Percentiles rank a stretch among this genome's conserved stretches.
Evolutionary conservation across 2,888 invertebrate genomes (phyloP).

Genomic region (Andricus quercusramuli): DNA sequence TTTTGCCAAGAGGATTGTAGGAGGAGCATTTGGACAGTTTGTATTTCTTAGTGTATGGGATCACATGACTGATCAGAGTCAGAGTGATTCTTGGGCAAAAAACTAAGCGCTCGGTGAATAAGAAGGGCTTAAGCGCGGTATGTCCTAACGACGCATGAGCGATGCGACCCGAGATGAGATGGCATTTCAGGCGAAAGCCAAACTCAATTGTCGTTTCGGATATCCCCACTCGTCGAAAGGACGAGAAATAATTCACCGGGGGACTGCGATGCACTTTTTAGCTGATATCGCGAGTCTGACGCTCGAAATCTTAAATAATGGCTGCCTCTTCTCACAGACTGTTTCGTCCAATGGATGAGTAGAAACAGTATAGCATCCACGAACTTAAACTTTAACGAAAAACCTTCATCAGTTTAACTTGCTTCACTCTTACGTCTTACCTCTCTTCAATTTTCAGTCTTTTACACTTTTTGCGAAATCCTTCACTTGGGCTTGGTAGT

Average conservation of each 20-base stretch:
- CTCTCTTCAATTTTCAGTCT: background rate
- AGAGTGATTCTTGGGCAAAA: conserved; percentile 50
- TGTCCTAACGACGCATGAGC: conserved; percentile 62
- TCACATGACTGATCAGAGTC: conserved; percentile 44
- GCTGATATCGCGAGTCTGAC: conserved; percentile 57
- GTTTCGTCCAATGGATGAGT: conserved; percentile 32
- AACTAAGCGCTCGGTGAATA: conserved; percentile 53
- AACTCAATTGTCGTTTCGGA: conserved; percentile 59
- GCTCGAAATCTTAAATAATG: conserved; percentile 54
- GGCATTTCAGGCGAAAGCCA: conserved; percentile 57
- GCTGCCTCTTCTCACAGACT: conserved; percentile 38
- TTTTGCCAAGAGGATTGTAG: conserved; percentile 5
- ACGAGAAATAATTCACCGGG: conserved; percentile 45
- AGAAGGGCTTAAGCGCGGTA: conserved; percentile 56
- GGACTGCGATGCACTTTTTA: conserved; percentile 54
- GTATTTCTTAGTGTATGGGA: conserved; percentile 38
- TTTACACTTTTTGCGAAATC: background rate
- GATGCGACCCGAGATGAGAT: conserved; percentile 60
- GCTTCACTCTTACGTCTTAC: background rate
- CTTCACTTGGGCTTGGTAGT: too few relatives aligned
- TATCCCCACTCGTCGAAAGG: conserved; percentile 50
- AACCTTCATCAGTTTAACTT: background rate
- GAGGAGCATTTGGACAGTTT: conserved; percentile 39
- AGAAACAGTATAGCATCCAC: conserved; percentile 25
- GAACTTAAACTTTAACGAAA: conserved; percentile 23